phyloP scores from a whole-genome alignment of 1,140 invertebrate genomes.

The Cylas formicarius region DNA sequence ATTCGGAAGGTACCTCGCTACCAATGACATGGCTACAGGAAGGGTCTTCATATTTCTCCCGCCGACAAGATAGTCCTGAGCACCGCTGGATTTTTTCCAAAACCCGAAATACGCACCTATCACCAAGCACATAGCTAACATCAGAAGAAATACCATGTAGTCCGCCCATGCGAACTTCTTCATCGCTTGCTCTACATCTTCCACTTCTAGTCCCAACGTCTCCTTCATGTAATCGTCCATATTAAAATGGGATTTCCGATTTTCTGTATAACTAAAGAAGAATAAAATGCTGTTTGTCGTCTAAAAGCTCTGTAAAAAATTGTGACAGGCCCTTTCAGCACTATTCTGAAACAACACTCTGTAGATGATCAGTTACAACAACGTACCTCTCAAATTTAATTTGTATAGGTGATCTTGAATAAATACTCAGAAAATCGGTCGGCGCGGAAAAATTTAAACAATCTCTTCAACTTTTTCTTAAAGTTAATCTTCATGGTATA shows the following conservation, averaged over 20 bases:
- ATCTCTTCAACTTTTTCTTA: not conserved
- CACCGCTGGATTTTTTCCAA: slow-evolving; percentile 56
- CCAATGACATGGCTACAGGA: slow-evolving; percentile 72
- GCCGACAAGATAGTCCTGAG: slow-evolving; percentile 75
- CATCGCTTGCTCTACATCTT: slow-evolving; percentile 52
- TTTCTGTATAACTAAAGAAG: no score
- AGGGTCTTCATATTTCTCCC: slow-evolving; percentile 74
- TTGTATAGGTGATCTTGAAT: slow-evolving; percentile 4
- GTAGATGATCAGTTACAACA: no score
- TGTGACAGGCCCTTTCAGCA: no score
- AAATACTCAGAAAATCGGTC: not conserved
- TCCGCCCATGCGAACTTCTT: slow-evolving; percentile 61
- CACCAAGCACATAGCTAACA: slow-evolving; percentile 62
- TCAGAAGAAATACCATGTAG: slow-evolving; percentile 62
- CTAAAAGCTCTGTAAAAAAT: no score
- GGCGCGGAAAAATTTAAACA: not conserved
- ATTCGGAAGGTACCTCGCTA: slow-evolving; percentile 57
- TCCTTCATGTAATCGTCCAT: no score
- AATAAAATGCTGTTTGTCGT: no score
- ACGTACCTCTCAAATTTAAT: no score
- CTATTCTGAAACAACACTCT: no score
- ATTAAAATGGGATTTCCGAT: no score
- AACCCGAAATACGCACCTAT: slow-evolving; percentile 78
- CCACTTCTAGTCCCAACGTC: slow-evolving; percentile 44
- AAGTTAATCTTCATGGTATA: not conserved